phyloP scores from a whole-genome alignment of 2,113 vertebrate genomes.

The Pterocles gutturalis region DNA sequence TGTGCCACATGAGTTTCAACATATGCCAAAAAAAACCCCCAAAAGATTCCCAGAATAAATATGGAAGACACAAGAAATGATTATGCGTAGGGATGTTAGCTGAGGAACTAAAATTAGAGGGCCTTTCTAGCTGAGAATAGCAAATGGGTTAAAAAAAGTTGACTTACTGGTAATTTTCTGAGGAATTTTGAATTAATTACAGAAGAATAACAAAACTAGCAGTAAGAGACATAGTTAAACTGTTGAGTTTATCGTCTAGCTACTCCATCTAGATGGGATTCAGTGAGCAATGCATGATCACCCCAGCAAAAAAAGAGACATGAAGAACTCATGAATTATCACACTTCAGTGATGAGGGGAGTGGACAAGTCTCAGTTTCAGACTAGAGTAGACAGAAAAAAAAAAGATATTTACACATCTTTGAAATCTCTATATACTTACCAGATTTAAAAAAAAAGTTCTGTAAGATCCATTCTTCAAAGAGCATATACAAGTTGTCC shows the following conservation, averaged over 20 bases:
- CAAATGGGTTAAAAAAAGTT: background rate
- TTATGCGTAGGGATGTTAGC: background rate
- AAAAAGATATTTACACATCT: rapidly evolving
- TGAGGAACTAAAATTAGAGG: background rate
- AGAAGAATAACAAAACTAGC: background rate
- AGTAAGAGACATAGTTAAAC: background rate
- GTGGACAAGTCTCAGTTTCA: background rate
- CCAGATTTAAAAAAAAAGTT: background rate
- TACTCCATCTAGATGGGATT: background rate
- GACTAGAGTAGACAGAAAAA: background rate
- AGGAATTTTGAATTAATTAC: background rate
- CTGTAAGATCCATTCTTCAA: background rate
- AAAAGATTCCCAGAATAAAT: background rate
- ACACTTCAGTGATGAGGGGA: background rate
- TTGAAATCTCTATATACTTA: background rate
- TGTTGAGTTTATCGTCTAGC: background rate
- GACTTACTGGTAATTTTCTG: background rate
- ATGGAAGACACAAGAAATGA: background rate
- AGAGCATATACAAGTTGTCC: background rate
- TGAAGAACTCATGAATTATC: background rate
- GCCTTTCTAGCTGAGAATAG: background rate
- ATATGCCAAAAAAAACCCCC: background rate
- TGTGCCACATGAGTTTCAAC: background rate
- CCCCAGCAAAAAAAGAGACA: background rate
- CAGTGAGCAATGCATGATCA: background rate